These are phyloP conservation scores for Caenorhabditis latens DNA, from an alignment of 1,140 invertebrate genomes.

Conservation along the genomic window DNA sequence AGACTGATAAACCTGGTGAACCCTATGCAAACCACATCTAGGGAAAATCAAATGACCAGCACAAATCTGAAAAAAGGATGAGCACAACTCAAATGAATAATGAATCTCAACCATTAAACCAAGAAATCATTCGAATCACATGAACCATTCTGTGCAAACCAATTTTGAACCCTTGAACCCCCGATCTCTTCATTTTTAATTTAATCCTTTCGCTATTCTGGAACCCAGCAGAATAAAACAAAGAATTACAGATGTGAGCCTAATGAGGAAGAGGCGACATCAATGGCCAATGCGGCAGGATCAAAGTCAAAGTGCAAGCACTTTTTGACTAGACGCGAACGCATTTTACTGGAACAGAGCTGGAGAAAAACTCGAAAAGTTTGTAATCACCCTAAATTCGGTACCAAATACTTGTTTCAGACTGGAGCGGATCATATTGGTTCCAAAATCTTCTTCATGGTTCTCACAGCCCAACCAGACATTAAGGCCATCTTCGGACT, in stretches of 20 bases:
- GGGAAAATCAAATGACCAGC: too few relatives aligned
- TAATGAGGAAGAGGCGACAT: slow-evolving; percentile 43
- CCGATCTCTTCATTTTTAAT: not conserved
- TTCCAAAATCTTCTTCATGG: slow-evolving; percentile 65
- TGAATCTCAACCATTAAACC: not conserved
- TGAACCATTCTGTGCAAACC: not conserved
- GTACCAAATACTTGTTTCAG: slow-evolving; percentile 36
- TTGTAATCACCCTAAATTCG: not conserved
- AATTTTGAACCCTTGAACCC: not conserved
- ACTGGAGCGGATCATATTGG: slow-evolving; percentile 66
- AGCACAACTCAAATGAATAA: too few relatives aligned
- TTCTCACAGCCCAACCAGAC: slow-evolving; percentile 65
- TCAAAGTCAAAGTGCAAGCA: slow-evolving; percentile 40
- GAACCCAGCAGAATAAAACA: not conserved
- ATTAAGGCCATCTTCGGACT: slow-evolving; percentile 67
- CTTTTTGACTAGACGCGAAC: slow-evolving; percentile 56
- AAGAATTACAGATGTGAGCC: slow-evolving; percentile 34
- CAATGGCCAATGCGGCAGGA: slow-evolving; percentile 19
- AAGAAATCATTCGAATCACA: not conserved
- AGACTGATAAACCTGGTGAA: too few relatives aligned
- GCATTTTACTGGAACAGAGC: slow-evolving; percentile 53
- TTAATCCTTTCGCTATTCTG: not conserved
- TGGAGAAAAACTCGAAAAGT: slow-evolving; percentile 60
- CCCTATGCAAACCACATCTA: too few relatives aligned
- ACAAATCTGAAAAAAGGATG: too few relatives aligned